Conservation (phyloP, 1,140 invertebrate genomes). For the Drosophila erecta region DNA sequence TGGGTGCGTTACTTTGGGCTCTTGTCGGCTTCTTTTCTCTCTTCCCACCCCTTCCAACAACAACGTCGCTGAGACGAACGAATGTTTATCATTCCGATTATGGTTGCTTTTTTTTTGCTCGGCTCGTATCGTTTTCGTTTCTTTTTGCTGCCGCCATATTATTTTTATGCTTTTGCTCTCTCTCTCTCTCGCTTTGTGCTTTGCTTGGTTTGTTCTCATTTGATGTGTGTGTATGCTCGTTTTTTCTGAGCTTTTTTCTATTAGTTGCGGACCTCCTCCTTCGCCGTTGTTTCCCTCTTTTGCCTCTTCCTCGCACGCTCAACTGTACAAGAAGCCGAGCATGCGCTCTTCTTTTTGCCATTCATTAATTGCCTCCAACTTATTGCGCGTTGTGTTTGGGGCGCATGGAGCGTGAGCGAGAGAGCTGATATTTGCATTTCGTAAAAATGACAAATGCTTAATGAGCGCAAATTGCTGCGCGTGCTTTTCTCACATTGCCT, state of each 20-base stretch:
- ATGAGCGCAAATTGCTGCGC: conserved; percentile 78
- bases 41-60: conserved; percentile 15
- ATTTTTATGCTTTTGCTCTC: conserved; percentile 65
- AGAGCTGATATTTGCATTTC: conserved; percentile 58
- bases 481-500: conserved; percentile 53
- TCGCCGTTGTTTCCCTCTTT: conserved; percentile 14
- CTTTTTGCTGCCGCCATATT: conserved; percentile 67
- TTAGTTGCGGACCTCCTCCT: conserved; percentile 44
- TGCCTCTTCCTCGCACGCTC: conserved; percentile 48
- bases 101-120: conserved; percentile 57
- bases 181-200: conserved; percentile 41
- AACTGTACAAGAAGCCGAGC: conserved; percentile 75
- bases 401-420: conserved; percentile 50
- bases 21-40: conserved; percentile 30
- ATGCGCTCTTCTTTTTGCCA: conserved; percentile 62
- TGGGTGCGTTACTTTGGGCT: conserved; percentile 66
- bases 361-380: conserved; percentile 62
- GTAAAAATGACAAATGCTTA: conserved; percentile 75
- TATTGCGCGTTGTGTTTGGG: conserved; percentile 46
- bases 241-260: conserved; percentile 61
- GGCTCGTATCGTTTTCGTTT: conserved; percentile 21
- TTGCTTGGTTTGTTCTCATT: conserved; percentile 20
- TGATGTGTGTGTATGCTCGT: conserved; percentile 14
- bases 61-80: conserved; percentile 25
- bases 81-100: conserved; percentile 55